Base-by-base conservation (phyloP, 2,113 vertebrate species). In the Urocolius indicus region DNA sequence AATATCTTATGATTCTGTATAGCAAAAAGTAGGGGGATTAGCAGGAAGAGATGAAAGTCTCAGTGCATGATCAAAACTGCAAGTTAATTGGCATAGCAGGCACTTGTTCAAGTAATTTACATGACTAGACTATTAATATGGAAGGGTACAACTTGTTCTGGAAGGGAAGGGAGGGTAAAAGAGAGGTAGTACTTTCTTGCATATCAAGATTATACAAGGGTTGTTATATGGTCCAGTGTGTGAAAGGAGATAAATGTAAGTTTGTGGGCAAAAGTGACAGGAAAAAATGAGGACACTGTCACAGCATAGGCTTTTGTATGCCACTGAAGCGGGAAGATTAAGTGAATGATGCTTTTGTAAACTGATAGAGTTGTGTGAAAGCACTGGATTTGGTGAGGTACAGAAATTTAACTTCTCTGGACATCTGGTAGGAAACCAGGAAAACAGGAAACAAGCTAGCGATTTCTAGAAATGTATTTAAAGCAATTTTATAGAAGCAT, bases 11-110 rank as follows among this genome's bases (percentile, higher is more conserved):
- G 1, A 16, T 89, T 77, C 34, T n/a, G 32, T 32, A 11, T 2
- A 66, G 85, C 41, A 67, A 55, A 62, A 84, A 93, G 30, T 83
- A 65, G 51, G n/a, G 58, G 51, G 67, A 80, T 93, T 88, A 94
- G 63, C 76, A 58, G 72, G 51, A 88, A 55, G 3, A 62, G 32
- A 76, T 90, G 72, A 55, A 94, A 92, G 63, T 91, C 87, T 76
- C 58, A 49, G 68, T 69, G 55, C 86, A 23, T 26, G 17, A 92
- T 87, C 91, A 93, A 89, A 94, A 92, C 83, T 67, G 83, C 86
- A 77, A 94, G 94, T 94, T 96, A 95, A 95, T 95, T 95, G 93
- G 88, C 94, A 90, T 92, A 88, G 90, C 94, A 94, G 79, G 86
- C 95, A 67, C 79, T 90, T 46, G n/a, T 74, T 97, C 90, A 69